Percentiles rank a stretch among this genome's conserved stretches.
phyloP scores from a whole-genome alignment of 2,113 vertebrate genomes.

The Salvator merianae region DNA sequence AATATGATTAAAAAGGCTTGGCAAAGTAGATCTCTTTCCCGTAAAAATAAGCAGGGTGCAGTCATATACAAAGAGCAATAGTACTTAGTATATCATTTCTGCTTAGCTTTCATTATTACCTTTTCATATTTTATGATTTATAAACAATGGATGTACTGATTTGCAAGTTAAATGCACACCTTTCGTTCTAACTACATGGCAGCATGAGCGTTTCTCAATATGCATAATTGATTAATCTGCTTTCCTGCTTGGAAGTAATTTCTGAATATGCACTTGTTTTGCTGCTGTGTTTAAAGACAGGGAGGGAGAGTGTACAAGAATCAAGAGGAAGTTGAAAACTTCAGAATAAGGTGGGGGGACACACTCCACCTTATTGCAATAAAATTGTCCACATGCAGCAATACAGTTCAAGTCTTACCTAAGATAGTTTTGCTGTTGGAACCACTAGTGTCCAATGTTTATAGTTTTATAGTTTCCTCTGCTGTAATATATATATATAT shows the following conservation, averaged over 20 bases:
- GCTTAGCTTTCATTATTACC: background rate
- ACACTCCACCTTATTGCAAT: too few species aligned
- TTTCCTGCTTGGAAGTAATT: conserved; percentile 6
- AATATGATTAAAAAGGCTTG: background rate
- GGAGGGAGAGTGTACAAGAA: background rate
- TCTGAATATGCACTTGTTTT: background rate
- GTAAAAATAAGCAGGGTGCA: background rate
- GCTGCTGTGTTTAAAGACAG: background rate
- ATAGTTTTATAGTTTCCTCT: too few species aligned
- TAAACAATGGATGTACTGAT: background rate
- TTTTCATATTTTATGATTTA: conserved; percentile 12
- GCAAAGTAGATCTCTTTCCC: background rate
- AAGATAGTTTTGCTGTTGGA: too few species aligned
- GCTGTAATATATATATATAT: too few species aligned
- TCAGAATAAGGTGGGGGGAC: background rate
- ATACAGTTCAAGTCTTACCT: too few species aligned
- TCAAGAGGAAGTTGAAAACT: background rate
- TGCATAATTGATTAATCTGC: conserved; percentile 7
- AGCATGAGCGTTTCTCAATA: background rate
- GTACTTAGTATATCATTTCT: background rate
- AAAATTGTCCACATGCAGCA: too few species aligned
- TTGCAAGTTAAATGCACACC: background rate
- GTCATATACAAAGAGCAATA: background rate
- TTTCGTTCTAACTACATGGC: background rate
- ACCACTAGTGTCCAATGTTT: too few species aligned